Percentiles rank a stretch among this genome's conserved stretches.
phyloP scores from a whole-genome alignment of 1,140 invertebrate species.

The Plectus sambesii region DNA sequence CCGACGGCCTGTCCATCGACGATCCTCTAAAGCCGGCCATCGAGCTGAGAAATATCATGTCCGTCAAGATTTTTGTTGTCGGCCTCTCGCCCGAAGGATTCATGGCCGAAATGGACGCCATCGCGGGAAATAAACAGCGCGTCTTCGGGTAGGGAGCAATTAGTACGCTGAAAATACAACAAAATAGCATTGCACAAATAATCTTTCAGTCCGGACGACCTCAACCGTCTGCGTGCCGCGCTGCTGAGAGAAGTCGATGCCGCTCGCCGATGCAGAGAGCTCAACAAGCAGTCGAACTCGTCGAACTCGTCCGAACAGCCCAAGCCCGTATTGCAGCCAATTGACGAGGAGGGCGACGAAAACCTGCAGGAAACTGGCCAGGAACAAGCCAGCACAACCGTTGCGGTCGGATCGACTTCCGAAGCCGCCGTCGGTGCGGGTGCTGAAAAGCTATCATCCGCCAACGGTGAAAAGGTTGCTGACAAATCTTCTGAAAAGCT shows the following conservation, averaged over 20 bases:
- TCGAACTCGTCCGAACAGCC: too few relatives aligned
- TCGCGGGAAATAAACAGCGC: conserved; percentile 33
- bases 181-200: background rate
- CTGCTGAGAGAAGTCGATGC: conserved; percentile 32
- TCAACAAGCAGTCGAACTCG: too few relatives aligned
- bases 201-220: conserved; percentile 27
- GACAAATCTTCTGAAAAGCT: too few relatives aligned
- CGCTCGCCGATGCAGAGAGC: too few relatives aligned
- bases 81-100: conserved; percentile 25
- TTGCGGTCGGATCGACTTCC: too few relatives aligned
- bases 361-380: too few relatives aligned
- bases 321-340: too few relatives aligned
- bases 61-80: conserved; percentile 38
- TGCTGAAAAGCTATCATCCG: too few relatives aligned
- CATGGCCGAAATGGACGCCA: conserved; percentile 30
- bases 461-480: too few relatives aligned
- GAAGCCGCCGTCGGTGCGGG: too few relatives aligned
- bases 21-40: conserved; percentile 36
- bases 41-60: conserved; percentile 29
- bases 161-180: background rate
- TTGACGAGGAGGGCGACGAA: too few relatives aligned
- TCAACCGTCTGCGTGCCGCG: conserved; percentile 24
- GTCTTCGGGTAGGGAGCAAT: conserved; percentile 28
- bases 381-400: too few relatives aligned
- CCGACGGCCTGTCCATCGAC: conserved; percentile 36